These are phyloP conservation scores for Pissodes strobi DNA, from an alignment of 1,140 invertebrate genomes.

Conservation along the genomic window DNA sequence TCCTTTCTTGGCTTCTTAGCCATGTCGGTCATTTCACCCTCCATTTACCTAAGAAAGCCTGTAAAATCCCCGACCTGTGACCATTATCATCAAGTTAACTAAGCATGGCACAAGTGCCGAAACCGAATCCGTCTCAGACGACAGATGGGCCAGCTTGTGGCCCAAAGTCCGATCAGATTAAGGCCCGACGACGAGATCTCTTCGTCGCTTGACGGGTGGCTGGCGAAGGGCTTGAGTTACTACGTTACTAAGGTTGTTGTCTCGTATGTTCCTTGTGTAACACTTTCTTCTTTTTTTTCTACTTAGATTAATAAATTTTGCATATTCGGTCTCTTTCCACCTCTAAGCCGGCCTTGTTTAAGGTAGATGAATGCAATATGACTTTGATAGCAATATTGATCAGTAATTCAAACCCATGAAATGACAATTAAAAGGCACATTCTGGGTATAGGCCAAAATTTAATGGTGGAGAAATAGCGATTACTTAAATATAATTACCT, in stretches of 20 bases:
- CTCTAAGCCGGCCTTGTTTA: no score
- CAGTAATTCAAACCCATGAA: no score
- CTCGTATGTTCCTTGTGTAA: no score
- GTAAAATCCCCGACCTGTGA: constrained; percentile 12
- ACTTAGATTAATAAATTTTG: background rate
- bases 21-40: constrained; percentile 8
- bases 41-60: constrained; percentile 8
- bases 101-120: constrained; percentile 9
- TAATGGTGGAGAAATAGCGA: no score
- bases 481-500: no score
- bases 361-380: no score
- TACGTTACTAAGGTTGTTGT: background rate
- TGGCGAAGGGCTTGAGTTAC: background rate
- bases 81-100: constrained; percentile 13
- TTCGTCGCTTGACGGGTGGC: background rate
- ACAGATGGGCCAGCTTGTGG: constrained; percentile 11
- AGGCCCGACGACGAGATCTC: background rate
- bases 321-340: no score
- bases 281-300: no score
- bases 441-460: no score
- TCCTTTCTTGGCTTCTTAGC: background rate
- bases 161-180: constrained; percentile 15
- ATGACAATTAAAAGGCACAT: no score
- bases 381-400: no score
- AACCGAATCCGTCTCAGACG: background rate